These are phyloP conservation scores for Sebastes hubbsi DNA, from an alignment of 2,797 vertebrate genomes.

Conservation along the genomic window DNA sequence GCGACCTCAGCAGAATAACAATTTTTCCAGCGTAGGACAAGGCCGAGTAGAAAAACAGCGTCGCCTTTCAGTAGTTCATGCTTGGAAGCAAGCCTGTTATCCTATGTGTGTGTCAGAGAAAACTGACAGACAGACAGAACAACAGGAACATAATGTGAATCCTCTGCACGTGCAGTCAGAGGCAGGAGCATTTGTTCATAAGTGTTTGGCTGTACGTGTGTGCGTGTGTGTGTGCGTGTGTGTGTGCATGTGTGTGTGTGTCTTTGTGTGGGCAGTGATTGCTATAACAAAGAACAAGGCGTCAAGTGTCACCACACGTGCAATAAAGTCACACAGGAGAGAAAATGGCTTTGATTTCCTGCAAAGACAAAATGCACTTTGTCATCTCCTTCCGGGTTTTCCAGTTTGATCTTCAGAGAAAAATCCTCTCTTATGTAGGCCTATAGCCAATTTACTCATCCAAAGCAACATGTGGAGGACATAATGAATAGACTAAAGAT, in stretches of 20 bases:
- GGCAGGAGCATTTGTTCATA: slow-evolving; percentile 11
- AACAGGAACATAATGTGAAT: slow-evolving; percentile 32
- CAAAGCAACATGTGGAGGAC: too few species aligned
- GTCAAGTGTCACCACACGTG: slow-evolving; percentile 31
- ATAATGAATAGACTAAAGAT: too few species aligned
- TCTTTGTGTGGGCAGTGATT: background rate
- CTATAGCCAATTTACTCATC: too few species aligned
- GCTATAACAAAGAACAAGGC: slow-evolving; percentile 14
- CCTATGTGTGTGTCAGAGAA: slow-evolving; percentile 14
- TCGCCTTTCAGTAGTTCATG: slow-evolving; percentile 20
- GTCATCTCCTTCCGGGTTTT: too few species aligned
- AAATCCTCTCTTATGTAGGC: too few species aligned
- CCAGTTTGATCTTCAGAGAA: too few species aligned
- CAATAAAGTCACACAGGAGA: background rate
- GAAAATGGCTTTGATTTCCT: slow-evolving; percentile 16
- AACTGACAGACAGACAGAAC: background rate
- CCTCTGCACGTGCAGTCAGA: slow-evolving; percentile 44
- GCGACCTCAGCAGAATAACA: background rate
- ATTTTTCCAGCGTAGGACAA: background rate
- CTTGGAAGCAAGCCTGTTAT: background rate
- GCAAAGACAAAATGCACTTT: background rate
- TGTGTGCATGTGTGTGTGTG: background rate
- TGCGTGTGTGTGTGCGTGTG: background rate
- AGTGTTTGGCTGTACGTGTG: background rate
- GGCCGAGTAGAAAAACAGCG: slow-evolving; percentile 6